Conservation (phyloP, 2,797 vertebrate genomes). For the Melanotaenia pygmaea region DNA sequence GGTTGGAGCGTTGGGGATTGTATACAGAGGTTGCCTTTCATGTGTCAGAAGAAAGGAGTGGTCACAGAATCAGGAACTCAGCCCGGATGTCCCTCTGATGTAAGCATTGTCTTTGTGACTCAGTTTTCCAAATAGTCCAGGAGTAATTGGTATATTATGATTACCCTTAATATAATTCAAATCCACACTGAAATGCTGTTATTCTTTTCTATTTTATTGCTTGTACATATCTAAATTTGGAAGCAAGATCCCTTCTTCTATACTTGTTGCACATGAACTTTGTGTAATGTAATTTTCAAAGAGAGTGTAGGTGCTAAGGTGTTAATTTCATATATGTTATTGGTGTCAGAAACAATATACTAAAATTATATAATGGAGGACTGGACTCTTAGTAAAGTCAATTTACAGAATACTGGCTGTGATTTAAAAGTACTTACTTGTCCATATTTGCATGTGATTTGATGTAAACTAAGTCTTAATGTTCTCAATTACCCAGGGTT, state of each 20-base stretch:
- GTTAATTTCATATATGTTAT: background rate
- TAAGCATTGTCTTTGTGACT: slow-evolving; percentile 65
- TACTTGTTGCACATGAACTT: background rate
- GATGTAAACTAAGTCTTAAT: slow-evolving; percentile 6
- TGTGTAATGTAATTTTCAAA: background rate
- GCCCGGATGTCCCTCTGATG: slow-evolving; percentile 81
- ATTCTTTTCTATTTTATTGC: background rate
- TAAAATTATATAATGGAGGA: too few relatives aligned
- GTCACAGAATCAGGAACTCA: slow-evolving; percentile 73
- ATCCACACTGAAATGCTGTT: background rate
- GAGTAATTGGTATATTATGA: background rate
- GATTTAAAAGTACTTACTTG: background rate
- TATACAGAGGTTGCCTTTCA: slow-evolving; percentile 80
- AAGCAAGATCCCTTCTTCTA: background rate
- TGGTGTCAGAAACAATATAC: background rate
- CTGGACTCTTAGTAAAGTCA: background rate
- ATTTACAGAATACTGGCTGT: background rate
- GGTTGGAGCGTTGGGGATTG: slow-evolving; percentile 87
- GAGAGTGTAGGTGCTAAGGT: background rate
- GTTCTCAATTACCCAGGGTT: slow-evolving; percentile 80
- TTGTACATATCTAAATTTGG: background rate
- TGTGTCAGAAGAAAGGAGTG: slow-evolving; percentile 90
- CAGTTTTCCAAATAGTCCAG: background rate
- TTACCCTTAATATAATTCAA: background rate
- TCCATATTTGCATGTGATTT: background rate